These are phyloP conservation scores for Cepphus grylle DNA, from an alignment of 2,113 vertebrate genomes.

Conservation along the genomic window DNA sequence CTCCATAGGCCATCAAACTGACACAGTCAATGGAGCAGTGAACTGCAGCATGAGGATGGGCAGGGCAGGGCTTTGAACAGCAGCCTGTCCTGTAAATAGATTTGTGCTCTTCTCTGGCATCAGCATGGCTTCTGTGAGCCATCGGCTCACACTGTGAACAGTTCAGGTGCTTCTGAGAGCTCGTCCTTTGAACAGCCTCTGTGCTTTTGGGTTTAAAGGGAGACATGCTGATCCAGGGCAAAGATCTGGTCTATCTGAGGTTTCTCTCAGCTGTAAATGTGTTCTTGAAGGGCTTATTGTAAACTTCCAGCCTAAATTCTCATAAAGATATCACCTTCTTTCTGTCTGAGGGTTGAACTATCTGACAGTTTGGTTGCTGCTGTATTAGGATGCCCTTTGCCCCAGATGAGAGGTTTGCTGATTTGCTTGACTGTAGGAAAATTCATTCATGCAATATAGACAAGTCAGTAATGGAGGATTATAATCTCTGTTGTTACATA, in stretches of 20 bases:
- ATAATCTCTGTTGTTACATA: neutral
- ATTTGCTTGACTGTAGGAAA: neutral
- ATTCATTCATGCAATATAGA: neutral
- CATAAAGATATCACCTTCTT: neutral
- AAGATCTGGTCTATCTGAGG: neutral
- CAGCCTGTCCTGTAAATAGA: neutral
- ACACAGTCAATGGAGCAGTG: neutral
- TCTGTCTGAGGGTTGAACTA: neutral
- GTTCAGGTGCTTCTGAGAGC: neutral
- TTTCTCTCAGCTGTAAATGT: neutral
- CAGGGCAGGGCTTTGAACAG: neutral
- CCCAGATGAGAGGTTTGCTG: neutral
- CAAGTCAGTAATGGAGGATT: neutral
- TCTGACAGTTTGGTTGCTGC: neutral
- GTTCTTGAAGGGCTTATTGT: neutral
- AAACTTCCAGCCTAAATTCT: neutral
- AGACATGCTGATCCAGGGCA: neutral
- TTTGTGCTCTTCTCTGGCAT: neutral
- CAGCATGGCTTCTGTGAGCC: neutral
- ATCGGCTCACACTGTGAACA: rapidly evolving
- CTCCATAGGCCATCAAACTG: neutral
- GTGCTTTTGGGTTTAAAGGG: neutral
- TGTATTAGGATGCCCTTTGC: neutral
- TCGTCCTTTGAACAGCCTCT: neutral
- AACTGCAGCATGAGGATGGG: neutral